phyloP scores from a whole-genome alignment of 2,888 invertebrate genomes.

The Scaptomyza polygonia region DNA sequence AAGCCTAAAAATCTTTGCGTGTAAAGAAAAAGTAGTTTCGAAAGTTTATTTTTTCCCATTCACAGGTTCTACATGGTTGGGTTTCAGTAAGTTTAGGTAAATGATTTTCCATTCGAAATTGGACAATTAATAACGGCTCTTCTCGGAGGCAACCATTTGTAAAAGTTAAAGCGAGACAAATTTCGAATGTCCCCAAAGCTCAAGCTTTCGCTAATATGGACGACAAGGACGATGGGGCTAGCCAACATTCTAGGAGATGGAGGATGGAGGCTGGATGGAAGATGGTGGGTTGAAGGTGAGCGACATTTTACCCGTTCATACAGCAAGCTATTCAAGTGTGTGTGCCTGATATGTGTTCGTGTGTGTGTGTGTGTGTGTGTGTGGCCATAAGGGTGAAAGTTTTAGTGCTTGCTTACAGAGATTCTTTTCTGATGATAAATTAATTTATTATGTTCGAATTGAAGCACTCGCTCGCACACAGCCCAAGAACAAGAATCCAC shows the following conservation, averaged over 20 bases:
- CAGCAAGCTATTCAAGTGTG: constrained; percentile 63
- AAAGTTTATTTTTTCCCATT: no score
- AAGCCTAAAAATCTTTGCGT: neutral
- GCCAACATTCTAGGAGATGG: neutral
- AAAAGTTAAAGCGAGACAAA: constrained; percentile 5
- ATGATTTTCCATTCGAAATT: neutral
- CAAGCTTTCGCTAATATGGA: constrained; percentile 24
- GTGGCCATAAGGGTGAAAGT: constrained; percentile 70
- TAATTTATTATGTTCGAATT: constrained; percentile 83
- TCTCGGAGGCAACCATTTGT: constrained; percentile 9
- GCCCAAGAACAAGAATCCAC: constrained; percentile 26
- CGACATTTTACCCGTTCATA: constrained; percentile 41
- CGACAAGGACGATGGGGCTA: constrained; percentile 13
- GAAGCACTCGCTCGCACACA: constrained; percentile 64
- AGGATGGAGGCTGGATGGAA: neutral
- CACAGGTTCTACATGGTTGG: neutral
- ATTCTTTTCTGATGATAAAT: constrained; percentile 82
- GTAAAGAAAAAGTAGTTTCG: no score
- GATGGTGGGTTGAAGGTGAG: neutral
- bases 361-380: constrained; percentile 38
- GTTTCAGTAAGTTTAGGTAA: neutral
- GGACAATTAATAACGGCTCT: constrained; percentile 12
- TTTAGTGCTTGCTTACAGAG: constrained; percentile 73
- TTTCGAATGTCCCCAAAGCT: constrained; percentile 8
- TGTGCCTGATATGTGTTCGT: constrained; percentile 47